A percentile compares a stretch with the other conserved stretches of the same genome.
Conservation (phyloP, 2,113 vertebrate genomes). For the Cyphomyrus plagiostoma region DNA sequence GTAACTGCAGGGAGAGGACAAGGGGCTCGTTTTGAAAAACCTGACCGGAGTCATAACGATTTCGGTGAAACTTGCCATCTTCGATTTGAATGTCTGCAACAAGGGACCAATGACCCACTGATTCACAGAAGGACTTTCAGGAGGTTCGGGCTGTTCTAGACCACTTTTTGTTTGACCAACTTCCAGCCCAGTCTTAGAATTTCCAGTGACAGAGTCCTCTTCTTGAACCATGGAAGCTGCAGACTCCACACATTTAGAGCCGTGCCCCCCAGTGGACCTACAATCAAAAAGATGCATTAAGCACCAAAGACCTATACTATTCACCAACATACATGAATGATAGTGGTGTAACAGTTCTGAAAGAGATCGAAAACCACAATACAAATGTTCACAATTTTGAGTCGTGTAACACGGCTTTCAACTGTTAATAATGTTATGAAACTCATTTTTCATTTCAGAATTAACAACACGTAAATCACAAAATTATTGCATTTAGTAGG, state of each 20-base stretch:
- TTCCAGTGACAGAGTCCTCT: conserved; percentile 5
- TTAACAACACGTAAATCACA: neutral
- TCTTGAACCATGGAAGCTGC: conserved; percentile 8
- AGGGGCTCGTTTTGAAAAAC: conserved; percentile 49
- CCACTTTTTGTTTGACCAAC: neutral
- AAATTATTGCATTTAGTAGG: neutral
- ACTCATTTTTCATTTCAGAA: neutral
- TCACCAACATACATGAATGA: neutral
- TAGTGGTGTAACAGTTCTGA: neutral
- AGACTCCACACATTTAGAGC: neutral
- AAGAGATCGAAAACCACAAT: neutral
- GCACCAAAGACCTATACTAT: neutral
- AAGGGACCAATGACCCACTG: conserved; percentile 74
- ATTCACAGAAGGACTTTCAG: conserved; percentile 38
- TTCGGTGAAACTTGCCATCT: conserved; percentile 80
- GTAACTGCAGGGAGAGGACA: neutral
- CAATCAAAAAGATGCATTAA: neutral
- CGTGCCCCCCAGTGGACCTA: conserved; percentile 29
- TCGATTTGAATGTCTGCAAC: conserved; percentile 73
- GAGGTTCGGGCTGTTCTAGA: neutral
- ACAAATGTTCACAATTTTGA: neutral
- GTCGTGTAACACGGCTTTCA: neutral
- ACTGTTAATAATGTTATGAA: neutral
- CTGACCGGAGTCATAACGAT: conserved; percentile 77
- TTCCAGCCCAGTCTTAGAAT: neutral